phyloP scores from a whole-genome alignment of 1,140 invertebrate species.

The Drosophila setifemur region DNA sequence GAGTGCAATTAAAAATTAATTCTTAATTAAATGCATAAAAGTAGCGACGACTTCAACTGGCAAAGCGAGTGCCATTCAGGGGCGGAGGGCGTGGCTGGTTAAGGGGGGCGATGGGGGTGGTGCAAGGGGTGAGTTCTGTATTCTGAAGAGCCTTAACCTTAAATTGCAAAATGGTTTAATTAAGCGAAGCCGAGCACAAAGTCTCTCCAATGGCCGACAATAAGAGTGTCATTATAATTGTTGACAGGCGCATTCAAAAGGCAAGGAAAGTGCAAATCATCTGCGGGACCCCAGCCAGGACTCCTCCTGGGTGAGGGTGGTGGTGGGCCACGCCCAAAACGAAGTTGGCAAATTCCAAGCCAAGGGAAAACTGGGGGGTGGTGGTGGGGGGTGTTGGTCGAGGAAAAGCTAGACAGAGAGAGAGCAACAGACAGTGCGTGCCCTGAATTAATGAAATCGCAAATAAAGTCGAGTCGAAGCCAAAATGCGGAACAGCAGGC shows the following conservation, averaged over 20 bases:
- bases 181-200: conserved; percentile 59
- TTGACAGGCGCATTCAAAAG: conserved; percentile 42
- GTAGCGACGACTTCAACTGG: conserved; percentile 14
- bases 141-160: conserved; percentile 24
- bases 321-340: conserved; percentile 44
- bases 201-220: conserved; percentile 70
- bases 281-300: conserved; percentile 35
- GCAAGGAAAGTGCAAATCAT: conserved; percentile 65
- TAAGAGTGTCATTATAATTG: conserved; percentile 78
- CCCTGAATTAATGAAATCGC: conserved; percentile 63
- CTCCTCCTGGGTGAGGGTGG: background rate
- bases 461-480: conserved; percentile 48
- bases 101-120: background rate
- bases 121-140: background rate
- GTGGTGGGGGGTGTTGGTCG: no score
- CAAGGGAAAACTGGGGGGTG: background rate
- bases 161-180: conserved; percentile 76
- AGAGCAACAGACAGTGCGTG: conserved; percentile 40
- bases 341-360: conserved; percentile 24
- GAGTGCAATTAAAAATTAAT: conserved; percentile 66
- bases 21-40: conserved; percentile 52
- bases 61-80: conserved; percentile 5
- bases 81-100: conserved; percentile 9
- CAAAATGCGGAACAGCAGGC: conserved; percentile 6
- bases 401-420: no score